A percentile compares a stretch with the other conserved stretches of the same genome.
Evolutionary conservation across 2,888 invertebrate genomes (phyloP).

Genomic region (Cancer borealis): DNA sequence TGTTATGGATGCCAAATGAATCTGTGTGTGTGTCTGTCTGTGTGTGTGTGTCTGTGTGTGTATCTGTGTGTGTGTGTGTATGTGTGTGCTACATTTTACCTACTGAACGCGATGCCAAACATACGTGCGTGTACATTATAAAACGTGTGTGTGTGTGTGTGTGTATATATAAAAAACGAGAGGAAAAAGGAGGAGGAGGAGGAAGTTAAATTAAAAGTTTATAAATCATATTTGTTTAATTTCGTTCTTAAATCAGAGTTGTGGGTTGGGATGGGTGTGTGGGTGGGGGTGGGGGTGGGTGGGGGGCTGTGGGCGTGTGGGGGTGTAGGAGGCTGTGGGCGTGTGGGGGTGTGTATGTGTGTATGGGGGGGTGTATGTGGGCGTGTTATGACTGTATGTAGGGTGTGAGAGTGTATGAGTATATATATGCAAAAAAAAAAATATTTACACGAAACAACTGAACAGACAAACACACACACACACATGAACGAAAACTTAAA

Average conservation of each 20-base stretch:
- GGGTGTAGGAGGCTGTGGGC: background rate
- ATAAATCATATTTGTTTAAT: too few relatives aligned
- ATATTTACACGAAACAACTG: too few relatives aligned
- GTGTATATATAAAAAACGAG: too few relatives aligned
- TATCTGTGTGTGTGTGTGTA: background rate
- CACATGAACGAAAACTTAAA: too few relatives aligned
- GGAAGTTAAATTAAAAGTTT: too few relatives aligned
- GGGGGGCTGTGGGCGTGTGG: background rate
- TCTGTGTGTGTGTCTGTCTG: background rate
- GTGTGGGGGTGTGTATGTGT: background rate
- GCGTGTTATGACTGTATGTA: background rate
- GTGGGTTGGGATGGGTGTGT: background rate
- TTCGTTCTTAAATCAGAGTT: background rate
- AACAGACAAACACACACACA: too few relatives aligned
- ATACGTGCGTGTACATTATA: too few relatives aligned
- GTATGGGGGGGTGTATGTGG: background rate
- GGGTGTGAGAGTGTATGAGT: background rate
- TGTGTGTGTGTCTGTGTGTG: conserved; percentile 16
- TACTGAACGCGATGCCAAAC: too few relatives aligned
- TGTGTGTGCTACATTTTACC: too few relatives aligned
- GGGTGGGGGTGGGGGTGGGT: background rate
- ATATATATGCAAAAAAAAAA: too few relatives aligned
- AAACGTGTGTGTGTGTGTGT: too few relatives aligned
- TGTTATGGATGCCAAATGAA: too few relatives aligned
- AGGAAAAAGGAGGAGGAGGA: background rate